Base-by-base conservation (phyloP, 37 sponge, comb jelly and placozoan genomes). In the Chondrosia reniformis region DNA sequence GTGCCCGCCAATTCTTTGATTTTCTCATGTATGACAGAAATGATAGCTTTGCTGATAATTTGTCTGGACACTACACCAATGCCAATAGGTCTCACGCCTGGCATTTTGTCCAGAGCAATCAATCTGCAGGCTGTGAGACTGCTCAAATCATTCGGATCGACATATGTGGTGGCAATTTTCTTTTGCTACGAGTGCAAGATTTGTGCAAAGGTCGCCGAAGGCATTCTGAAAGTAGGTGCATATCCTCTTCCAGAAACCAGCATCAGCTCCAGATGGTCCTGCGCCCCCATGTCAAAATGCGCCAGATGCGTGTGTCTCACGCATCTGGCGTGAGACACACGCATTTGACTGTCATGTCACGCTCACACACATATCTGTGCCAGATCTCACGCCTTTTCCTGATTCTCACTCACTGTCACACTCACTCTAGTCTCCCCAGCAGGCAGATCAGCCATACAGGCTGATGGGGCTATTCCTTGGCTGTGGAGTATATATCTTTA, bases 41-140 rank as follows among this genome's bases (percentile, higher is more conserved):
- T 4, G 9, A 73, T 73, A 4, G 74, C 74, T 32, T 73, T 73
- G 45, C 74, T 73, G 25, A 73, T 30, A 73, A 73, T 73, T 44
- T 30, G 2, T 73, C 74, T 45, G 4, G 9, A 1, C 4, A 44
- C 46, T 73, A 43, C 74, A 2, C 74, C 74, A 39, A 73, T 73
- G 74, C 74, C 74, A 30, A 73, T 73, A 8, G 74, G 74, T 4
- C 46, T 41, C 4, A 73, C 74, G 3, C 74, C 74, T 64, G 66
- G 66, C 66, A 9, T 2, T 64, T 64, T 64, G 34, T 64, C 66
- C 3, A 73, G 46, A 10, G 74, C 74, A 2, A 73, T 73, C 10
- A 73, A 45, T 73, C 45, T 73, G 74, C 74, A 73, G 45, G 74
- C 74, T 42, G 46, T 44, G 9, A 43, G 42, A 45, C 24, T 19